Evolutionary conservation across 2,888 invertebrate species (phyloP).

Genomic region (Neoscelio sp.): DNA sequence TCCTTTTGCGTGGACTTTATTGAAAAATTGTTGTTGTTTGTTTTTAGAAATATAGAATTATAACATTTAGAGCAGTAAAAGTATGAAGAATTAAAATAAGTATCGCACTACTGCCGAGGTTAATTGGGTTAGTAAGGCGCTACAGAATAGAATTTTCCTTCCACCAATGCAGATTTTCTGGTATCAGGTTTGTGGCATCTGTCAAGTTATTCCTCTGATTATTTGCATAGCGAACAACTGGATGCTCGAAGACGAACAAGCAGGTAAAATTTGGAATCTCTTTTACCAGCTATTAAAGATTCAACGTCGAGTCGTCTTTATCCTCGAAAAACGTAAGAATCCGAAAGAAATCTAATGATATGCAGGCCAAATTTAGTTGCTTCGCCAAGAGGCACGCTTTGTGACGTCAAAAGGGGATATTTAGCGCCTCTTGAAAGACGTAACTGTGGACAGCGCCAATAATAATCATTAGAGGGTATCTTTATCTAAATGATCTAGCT

Average conservation of each 20-base stretch:
- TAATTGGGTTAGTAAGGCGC: slow-evolving; percentile 11
- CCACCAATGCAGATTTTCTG: background rate
- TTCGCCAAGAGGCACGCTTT: background rate
- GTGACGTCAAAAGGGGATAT: slow-evolving; percentile 1
- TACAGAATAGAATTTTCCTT: slow-evolving; percentile 1
- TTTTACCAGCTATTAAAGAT: too few species aligned
- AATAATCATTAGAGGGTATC: background rate
- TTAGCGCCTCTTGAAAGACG: background rate
- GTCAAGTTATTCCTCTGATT: too few species aligned
- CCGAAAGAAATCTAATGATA: background rate
- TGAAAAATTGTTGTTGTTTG: too few species aligned
- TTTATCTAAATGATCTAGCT: background rate
- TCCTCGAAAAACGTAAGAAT: background rate
- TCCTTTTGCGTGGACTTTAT: too few species aligned
- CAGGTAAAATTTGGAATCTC: too few species aligned
- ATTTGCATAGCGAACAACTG: too few species aligned
- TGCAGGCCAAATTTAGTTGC: background rate
- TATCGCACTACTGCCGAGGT: too few species aligned
- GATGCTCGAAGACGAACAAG: too few species aligned
- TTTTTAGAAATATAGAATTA: too few species aligned
- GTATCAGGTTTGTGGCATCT: background rate
- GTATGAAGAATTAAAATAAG: too few species aligned
- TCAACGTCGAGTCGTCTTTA: background rate
- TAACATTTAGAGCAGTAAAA: too few species aligned
- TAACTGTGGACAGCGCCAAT: background rate